Evolutionary conservation across 2,797 vertebrate species (phyloP).

Genomic region (Lagorchestes hirsutus): DNA sequence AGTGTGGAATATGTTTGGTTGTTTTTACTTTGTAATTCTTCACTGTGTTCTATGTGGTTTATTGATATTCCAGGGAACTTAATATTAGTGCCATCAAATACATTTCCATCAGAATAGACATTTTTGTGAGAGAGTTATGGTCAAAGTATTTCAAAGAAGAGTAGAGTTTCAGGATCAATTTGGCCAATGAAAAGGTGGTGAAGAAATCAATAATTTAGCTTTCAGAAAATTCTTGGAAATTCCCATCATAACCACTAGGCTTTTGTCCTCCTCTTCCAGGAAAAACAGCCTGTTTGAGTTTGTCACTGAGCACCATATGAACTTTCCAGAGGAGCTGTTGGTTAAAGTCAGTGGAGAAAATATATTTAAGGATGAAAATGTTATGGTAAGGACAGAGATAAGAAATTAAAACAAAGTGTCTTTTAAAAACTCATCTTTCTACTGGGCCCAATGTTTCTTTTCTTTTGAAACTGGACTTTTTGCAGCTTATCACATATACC

Average conservation of each 20-base stretch:
- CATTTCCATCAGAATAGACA: not conserved
- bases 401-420: fast-evolving
- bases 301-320: slow-evolving; percentile 87
- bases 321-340: slow-evolving; percentile 89
- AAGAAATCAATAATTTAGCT: not conserved
- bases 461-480: not conserved
- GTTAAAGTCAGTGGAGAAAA: slow-evolving; percentile 87
- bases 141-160: not conserved
- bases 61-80: not conserved
- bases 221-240: not conserved
- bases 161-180: not conserved
- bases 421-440: not conserved
- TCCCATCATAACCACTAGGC: not conserved
- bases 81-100: not conserved
- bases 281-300: slow-evolving; percentile 88
- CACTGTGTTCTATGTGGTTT: not conserved
- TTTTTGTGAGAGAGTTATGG: not conserved
- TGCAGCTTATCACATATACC: not conserved
- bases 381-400: slow-evolving; percentile 81
- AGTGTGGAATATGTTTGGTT: not conserved
- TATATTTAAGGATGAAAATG: slow-evolving; percentile 88
- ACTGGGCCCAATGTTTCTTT: not conserved
- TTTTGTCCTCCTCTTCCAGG: slow-evolving; percentile 78
- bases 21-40: not conserved
- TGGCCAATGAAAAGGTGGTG: not conserved